Conservation (phyloP, 2,888 invertebrate species). For the Tromatobia lineatoria region DNA sequence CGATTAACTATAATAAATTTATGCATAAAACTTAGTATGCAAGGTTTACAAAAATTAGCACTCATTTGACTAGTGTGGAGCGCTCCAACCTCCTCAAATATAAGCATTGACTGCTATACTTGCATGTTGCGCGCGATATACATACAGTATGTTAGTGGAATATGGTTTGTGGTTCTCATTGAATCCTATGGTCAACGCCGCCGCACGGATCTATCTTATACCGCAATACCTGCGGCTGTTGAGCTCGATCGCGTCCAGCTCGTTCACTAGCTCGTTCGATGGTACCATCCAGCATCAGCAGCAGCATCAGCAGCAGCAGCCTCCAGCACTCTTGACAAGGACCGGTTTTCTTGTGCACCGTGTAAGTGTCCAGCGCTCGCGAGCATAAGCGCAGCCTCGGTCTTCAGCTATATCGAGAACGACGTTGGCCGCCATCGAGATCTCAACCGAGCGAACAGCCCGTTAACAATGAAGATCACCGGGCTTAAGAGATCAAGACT, state of each 20-base stretch:
- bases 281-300: background rate
- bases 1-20: no score
- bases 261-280: slow-evolving; percentile 61
- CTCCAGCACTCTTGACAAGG: slow-evolving; percentile 47
- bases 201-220: slow-evolving; percentile 18
- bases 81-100: no score
- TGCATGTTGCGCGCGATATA: background rate
- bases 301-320: slow-evolving; percentile 21
- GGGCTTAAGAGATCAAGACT: slow-evolving; percentile 17
- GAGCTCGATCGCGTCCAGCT: slow-evolving; percentile 37
- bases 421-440: slow-evolving; percentile 46
- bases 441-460: slow-evolving; percentile 18
- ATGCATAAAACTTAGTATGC: no score
- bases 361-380: slow-evolving; percentile 51
- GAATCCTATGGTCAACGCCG: slow-evolving; percentile 23
- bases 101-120: background rate
- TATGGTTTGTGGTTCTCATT: slow-evolving; percentile 8
- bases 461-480: slow-evolving; percentile 58
- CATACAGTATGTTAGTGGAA: background rate
- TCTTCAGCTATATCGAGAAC: slow-evolving; percentile 33
- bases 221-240: slow-evolving; percentile 30
- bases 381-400: slow-evolving; percentile 19
- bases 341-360: slow-evolving; percentile 63
- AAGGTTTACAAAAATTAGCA: no score
- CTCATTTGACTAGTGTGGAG: no score